A percentile compares a stretch with the other conserved stretches of the same genome.
Conservation (phyloP, 2,888 invertebrate genomes). For the Nymphalis polychloros region DNA sequence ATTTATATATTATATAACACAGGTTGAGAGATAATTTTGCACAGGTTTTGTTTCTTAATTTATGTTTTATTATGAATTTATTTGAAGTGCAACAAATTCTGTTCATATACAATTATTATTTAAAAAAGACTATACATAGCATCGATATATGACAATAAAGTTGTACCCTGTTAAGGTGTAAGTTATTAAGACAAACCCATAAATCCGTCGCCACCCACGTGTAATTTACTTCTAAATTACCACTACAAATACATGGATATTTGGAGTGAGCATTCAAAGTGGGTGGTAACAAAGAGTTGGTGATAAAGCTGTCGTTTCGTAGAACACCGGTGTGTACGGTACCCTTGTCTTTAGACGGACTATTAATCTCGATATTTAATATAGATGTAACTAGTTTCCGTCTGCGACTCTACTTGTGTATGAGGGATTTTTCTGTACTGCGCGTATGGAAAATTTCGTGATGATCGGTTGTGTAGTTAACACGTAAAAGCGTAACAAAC, state of each 20-base stretch:
- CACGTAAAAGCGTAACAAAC: too few species aligned
- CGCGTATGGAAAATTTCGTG: too few species aligned
- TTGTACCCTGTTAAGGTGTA: not conserved
- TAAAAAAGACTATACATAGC: not conserved
- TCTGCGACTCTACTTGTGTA: too few species aligned
- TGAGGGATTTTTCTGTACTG: too few species aligned
- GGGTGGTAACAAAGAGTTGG: conserved; percentile 41
- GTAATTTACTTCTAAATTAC: conserved; percentile 19
- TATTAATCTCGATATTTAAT: conserved; percentile 29
- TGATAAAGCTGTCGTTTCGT: conserved; percentile 42
- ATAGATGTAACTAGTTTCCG: not conserved
- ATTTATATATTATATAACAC: too few species aligned
- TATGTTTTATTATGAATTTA: too few species aligned
- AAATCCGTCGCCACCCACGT: conserved; percentile 15
- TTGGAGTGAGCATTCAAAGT: conserved; percentile 14
- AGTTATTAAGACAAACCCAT: not conserved
- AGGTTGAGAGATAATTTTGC: too few species aligned
- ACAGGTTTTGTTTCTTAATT: too few species aligned
- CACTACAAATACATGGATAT: conserved; percentile 9
- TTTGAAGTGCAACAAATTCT: too few species aligned
- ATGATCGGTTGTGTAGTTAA: too few species aligned
- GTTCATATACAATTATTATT: not conserved
- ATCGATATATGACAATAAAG: not conserved
- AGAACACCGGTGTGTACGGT: conserved; percentile 12
- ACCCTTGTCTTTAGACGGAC: conserved; percentile 27